Percentiles rank a stretch among this genome's conserved stretches.
Evolutionary conservation across 1,140 invertebrate species (phyloP).

Genomic region (Gonioctena quinquepunctata): DNA sequence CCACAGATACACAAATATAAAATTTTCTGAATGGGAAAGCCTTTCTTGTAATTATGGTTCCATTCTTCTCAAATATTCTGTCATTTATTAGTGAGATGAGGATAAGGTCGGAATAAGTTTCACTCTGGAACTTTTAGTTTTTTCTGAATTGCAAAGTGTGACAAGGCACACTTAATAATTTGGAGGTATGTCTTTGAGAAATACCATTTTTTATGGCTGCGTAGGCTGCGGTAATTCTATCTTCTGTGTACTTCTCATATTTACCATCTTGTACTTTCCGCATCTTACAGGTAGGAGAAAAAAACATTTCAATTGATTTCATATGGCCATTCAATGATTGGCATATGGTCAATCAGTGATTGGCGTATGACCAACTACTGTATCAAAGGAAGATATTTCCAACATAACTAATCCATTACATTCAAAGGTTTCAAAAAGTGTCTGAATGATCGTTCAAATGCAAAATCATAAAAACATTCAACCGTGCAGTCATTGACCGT

Average conservation of each 20-base stretch:
- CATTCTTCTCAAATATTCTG: slow-evolving; percentile 21
- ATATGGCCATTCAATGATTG: too few relatives aligned
- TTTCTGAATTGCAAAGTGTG: not conserved
- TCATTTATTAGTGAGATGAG: not conserved
- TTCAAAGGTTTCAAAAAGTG: too few relatives aligned
- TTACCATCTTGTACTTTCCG: not conserved
- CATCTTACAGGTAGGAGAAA: not conserved
- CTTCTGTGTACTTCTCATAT: not conserved
- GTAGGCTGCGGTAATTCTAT: not conserved
- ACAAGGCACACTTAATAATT: too few relatives aligned
- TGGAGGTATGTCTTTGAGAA: too few relatives aligned
- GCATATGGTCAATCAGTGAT: not conserved
- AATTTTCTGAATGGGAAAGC: slow-evolving; percentile 26
- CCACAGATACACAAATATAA: slow-evolving; percentile 19
- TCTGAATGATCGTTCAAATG: not conserved
- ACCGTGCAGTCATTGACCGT: not conserved
- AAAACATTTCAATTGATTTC: not conserved
- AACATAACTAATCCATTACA: not conserved
- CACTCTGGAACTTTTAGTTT: not conserved
- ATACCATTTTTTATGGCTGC: too few relatives aligned
- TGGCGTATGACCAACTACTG: too few relatives aligned
- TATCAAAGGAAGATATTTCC: not conserved
- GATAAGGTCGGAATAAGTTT: not conserved
- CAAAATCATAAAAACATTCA: not conserved
- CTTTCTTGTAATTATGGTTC: slow-evolving; percentile 22